These are phyloP conservation scores for Pygoscelis adeliae DNA, from an alignment of 2,113 vertebrate species.

Conservation along the genomic window DNA sequence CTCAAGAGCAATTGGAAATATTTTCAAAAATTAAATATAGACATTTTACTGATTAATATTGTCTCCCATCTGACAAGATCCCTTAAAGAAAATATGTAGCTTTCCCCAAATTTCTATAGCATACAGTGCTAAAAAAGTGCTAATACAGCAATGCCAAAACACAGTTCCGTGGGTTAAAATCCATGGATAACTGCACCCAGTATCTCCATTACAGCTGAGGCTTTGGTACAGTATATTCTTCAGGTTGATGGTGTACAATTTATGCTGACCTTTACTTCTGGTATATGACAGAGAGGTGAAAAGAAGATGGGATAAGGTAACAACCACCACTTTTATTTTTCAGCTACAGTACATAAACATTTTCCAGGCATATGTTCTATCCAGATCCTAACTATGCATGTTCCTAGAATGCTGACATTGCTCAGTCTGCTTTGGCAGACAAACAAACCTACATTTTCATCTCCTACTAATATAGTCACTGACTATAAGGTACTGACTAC, in stretches of 20 bases:
- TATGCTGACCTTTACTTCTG: neutral
- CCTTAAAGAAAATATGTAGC: neutral
- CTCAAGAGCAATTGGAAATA: neutral
- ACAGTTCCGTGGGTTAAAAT: neutral
- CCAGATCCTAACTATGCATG: neutral
- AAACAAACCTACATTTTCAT: conserved; percentile 8
- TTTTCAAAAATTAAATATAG: neutral
- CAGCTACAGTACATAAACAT: neutral
- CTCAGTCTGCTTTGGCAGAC: conserved; percentile 41
- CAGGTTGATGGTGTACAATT: neutral
- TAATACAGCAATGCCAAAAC: neutral
- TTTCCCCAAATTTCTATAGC: neutral
- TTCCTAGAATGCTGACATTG: conserved; percentile 32
- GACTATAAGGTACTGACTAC: neutral
- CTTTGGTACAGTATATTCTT: neutral
- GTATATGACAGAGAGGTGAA: neutral
- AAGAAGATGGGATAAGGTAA: neutral
- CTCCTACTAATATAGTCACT: neutral
- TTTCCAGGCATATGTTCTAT: neutral
- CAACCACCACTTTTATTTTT: neutral
- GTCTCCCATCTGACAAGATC: neutral
- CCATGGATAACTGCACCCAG: neutral
- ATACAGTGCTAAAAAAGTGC: neutral
- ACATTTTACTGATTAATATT: neutral
- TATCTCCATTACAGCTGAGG: neutral